Evolutionary conservation across 1,140 invertebrate genomes (phyloP).

Genomic region (Monomorium pharaonis): DNA sequence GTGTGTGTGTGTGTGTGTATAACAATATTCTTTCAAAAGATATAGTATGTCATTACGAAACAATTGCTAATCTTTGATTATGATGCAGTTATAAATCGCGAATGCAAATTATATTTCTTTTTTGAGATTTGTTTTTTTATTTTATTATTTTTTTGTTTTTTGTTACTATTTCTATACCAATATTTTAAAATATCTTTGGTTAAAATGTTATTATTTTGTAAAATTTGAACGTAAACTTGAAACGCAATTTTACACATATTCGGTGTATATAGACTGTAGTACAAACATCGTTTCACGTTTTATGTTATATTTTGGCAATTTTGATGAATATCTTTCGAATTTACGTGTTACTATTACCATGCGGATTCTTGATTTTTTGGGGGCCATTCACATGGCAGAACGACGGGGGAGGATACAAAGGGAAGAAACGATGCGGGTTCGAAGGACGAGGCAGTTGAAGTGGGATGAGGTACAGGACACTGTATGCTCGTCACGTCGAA

Average conservation of each 20-base stretch:
- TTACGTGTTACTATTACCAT: background rate
- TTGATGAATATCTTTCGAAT: background rate
- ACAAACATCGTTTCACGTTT: background rate
- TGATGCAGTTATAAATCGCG: background rate
- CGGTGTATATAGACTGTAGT: background rate
- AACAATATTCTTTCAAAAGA: background rate
- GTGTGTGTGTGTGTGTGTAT: background rate
- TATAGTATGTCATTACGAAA: background rate
- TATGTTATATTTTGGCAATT: background rate
- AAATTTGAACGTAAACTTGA: background rate
- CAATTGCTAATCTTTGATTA: background rate
- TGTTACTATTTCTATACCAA: background rate
- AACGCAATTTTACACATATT: background rate
- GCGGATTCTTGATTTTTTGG: background rate
- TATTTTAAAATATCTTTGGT: background rate
- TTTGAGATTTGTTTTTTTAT: background rate
- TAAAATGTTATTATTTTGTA: background rate
- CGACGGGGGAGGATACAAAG: background rate
- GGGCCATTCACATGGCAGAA: background rate
- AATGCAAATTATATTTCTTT: background rate
- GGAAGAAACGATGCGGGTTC: conserved; percentile 10
- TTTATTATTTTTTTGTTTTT: conserved; percentile 1
- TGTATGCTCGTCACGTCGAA: conserved; percentile 74
- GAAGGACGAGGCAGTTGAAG: background rate
- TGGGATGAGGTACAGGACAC: conserved; percentile 45